Evolutionary conservation across 1,140 invertebrate genomes (phyloP).

Genomic region (Chrysoperla carnea): DNA sequence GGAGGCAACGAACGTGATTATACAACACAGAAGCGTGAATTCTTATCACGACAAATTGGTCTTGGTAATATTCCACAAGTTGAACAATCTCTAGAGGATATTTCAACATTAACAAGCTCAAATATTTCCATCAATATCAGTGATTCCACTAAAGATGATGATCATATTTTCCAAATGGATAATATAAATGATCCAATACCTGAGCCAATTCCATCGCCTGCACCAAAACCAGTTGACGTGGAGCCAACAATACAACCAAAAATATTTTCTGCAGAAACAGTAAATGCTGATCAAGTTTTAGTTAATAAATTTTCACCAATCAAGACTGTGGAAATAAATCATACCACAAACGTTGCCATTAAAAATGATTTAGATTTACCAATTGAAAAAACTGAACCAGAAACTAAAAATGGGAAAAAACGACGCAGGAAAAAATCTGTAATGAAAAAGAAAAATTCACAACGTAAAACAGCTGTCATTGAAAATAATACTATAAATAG

Average conservation of each 20-base stretch:
- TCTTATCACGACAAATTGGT: slow-evolving; percentile 19
- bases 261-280: slow-evolving; percentile 22
- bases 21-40: slow-evolving; percentile 16
- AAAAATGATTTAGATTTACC: slow-evolving; percentile 21
- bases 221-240: slow-evolving; percentile 2
- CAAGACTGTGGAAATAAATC: slow-evolving; percentile 19
- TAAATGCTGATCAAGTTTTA: slow-evolving; percentile 27
- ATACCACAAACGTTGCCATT: slow-evolving; percentile 12
- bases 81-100: not conserved
- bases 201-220: not conserved
- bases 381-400: slow-evolving; percentile 16
- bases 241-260: slow-evolving; percentile 11
- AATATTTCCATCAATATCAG: not conserved
- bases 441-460: slow-evolving; percentile 57
- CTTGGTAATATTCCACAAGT: slow-evolving; percentile 26
- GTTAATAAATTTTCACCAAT: slow-evolving; percentile 42
- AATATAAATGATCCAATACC: not conserved
- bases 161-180: not conserved
- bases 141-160: not conserved
- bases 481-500: not conserved
- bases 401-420: slow-evolving; percentile 35
- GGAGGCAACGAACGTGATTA: slow-evolving; percentile 14
- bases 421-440: slow-evolving; percentile 60
- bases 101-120: not conserved
- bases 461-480: slow-evolving; percentile 32